Evolutionary conservation across 1,140 invertebrate genomes (phyloP).

Genomic region (Hyles vespertilio): DNA sequence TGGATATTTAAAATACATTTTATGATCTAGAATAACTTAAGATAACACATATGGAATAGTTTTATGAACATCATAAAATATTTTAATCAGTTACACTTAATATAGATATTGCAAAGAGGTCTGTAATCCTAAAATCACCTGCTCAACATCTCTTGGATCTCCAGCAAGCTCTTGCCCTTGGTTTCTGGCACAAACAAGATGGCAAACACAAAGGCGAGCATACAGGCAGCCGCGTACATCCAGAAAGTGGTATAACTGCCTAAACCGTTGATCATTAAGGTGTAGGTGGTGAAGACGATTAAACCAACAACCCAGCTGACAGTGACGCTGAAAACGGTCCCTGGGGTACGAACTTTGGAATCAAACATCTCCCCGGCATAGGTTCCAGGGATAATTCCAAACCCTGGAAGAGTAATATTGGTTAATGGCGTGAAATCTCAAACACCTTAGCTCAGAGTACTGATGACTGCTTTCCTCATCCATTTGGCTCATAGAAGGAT

Average conservation of each 20-base stretch:
- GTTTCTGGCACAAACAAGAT: constrained; percentile 33
- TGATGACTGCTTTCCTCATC: too few relatives aligned
- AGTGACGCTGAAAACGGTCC: constrained; percentile 19
- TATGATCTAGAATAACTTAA: too few relatives aligned
- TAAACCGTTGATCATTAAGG: constrained; percentile 12
- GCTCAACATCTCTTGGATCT: constrained; percentile 22
- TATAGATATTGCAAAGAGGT: too few relatives aligned
- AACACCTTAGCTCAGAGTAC: too few relatives aligned
- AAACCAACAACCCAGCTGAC: constrained; percentile 28
- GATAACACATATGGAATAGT: too few relatives aligned
- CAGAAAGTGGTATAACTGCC: constrained; percentile 27
- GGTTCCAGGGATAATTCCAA: constrained; percentile 35
- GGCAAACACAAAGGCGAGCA: constrained; percentile 16
- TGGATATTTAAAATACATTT: too few relatives aligned
- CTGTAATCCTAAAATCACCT: neutral
- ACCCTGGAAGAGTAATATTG: constrained; percentile 21
- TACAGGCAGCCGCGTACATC: constrained; percentile 25
- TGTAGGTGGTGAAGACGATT: constrained; percentile 25
- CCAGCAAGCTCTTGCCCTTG: constrained; percentile 31
- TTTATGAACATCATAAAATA: too few relatives aligned
- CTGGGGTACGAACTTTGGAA: constrained; percentile 31
- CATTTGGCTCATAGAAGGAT: too few relatives aligned
- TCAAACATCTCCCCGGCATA: constrained; percentile 39
- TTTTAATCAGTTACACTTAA: too few relatives aligned
- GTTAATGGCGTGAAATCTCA: too few relatives aligned